Percentiles rank a stretch among this genome's conserved stretches.
phyloP scores from a whole-genome alignment of 2,797 vertebrate genomes.

The Kryptopterus vitreolus region DNA sequence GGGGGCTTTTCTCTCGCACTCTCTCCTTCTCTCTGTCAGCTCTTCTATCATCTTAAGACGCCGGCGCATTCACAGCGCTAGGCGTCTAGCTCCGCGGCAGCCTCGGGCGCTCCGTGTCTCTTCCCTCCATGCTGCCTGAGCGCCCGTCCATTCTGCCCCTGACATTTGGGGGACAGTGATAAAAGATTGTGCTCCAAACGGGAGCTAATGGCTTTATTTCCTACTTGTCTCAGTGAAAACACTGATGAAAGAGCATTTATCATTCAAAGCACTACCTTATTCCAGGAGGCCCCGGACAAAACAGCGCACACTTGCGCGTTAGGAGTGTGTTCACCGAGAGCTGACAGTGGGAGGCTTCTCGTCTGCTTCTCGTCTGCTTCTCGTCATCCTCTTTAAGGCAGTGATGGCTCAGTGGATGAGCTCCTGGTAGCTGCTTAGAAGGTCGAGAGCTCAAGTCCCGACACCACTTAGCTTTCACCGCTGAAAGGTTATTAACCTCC shows the following conservation, averaged over 20 bases:
- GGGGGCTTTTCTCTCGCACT: neutral
- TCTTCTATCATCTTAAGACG: conserved; percentile 43
- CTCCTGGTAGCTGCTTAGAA: neutral
- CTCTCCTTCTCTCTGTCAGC: conserved; percentile 36
- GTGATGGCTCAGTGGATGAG: neutral
- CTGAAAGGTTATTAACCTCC: neutral
- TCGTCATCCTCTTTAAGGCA: neutral
- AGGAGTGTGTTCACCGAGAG: conserved; percentile 2
- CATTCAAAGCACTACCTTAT: conserved; percentile 29
- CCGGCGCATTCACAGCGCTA: conserved; percentile 7
- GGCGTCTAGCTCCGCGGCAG: conserved; percentile 25
- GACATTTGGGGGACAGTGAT: conserved; percentile 43
- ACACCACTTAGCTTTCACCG: neutral
- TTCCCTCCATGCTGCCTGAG: conserved; percentile 25
- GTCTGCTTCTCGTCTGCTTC: neutral
- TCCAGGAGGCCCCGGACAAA: conserved; percentile 6
- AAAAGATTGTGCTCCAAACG: conserved; percentile 40
- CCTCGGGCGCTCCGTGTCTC: conserved; percentile 16
- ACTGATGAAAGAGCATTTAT: conserved; percentile 31
- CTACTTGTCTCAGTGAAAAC: conserved; percentile 41
- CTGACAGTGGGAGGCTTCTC: conserved; percentile 1
- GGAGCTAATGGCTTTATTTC: conserved; percentile 45
- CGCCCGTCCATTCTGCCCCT: conserved; percentile 23
- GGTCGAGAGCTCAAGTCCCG: neutral
- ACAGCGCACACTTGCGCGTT: neutral